These are phyloP conservation scores for Acrocera orbiculus DNA, from an alignment of 2,888 invertebrate species.

Conservation along the genomic window DNA sequence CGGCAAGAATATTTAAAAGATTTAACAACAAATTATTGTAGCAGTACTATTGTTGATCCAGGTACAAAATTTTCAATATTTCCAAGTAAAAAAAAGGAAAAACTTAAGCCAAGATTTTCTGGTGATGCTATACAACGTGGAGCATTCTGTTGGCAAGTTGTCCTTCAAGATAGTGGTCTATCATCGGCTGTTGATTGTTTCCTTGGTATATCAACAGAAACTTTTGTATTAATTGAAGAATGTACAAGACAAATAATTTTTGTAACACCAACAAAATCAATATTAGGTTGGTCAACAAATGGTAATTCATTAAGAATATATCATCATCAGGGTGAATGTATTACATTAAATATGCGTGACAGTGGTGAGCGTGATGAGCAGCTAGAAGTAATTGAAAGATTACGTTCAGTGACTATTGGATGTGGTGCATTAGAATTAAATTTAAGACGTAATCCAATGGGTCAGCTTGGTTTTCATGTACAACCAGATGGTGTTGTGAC, in stretches of 20 bases:
- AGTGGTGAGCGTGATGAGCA: conserved; percentile 49
- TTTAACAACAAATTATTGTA: conserved; percentile 66
- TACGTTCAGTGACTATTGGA: conserved; percentile 57
- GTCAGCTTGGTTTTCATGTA: conserved; percentile 78
- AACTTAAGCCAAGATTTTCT: conserved; percentile 51
- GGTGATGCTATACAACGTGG: conserved; percentile 57
- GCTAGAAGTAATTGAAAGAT: conserved; percentile 60
- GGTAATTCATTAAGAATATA: conserved; percentile 56
- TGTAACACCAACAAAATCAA: conserved; percentile 63
- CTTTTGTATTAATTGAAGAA: conserved; percentile 73
- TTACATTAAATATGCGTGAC: conserved; percentile 59
- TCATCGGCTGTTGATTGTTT: conserved; percentile 51
- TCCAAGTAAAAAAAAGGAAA: conserved; percentile 60
- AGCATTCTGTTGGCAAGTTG: conserved; percentile 69
- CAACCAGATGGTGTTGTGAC: conserved; percentile 89
- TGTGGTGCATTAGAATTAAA: conserved; percentile 63
- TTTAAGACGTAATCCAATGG: conserved; percentile 59
- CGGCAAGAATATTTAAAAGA: conserved; percentile 92
- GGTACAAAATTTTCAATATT: conserved; percentile 66
- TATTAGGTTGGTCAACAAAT: conserved; percentile 44
- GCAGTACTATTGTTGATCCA: conserved; percentile 62
- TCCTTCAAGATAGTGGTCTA: conserved; percentile 51
- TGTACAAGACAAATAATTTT: conserved; percentile 65
- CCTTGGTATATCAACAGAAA: conserved; percentile 74
- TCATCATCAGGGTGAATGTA: conserved; percentile 87